Evolutionary conservation across 2,113 vertebrate genomes (phyloP).

Genomic region (Sturnira hondurensis): DNA sequence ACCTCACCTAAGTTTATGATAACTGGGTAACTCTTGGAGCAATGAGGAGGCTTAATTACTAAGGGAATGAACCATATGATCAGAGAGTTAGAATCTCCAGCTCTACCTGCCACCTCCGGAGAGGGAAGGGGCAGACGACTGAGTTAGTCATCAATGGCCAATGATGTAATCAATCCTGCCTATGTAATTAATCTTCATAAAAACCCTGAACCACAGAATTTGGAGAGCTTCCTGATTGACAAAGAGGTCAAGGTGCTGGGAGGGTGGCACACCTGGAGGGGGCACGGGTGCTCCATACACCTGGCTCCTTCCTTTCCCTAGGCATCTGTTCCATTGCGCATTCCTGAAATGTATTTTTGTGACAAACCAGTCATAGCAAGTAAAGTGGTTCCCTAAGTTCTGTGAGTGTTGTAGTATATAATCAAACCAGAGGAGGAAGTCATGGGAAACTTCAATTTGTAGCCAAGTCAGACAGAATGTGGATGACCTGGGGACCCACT

Average conservation of each 20-base stretch:
- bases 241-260: neutral
- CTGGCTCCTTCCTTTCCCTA: neutral
- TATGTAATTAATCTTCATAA: neutral
- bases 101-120: neutral
- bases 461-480: neutral
- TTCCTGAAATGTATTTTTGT: neutral
- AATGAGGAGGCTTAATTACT: neutral
- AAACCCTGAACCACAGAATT: neutral
- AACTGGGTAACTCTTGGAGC: neutral
- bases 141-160: neutral
- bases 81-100: neutral
- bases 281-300: fast-evolving
- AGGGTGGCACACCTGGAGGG: fast-evolving
- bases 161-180: neutral
- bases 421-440: neutral
- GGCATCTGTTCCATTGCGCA: neutral
- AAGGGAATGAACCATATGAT: neutral
- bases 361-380: neutral
- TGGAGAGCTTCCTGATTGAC: neutral
- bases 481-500: neutral
- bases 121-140: neutral
- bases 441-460: neutral
- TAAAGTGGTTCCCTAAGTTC: neutral
- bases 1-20: neutral
- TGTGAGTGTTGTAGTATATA: neutral